A percentile compares a stretch with the other conserved stretches of the same genome.
Conservation (phyloP, 2,888 invertebrate genomes). For the Lumbricus terrestris region DNA sequence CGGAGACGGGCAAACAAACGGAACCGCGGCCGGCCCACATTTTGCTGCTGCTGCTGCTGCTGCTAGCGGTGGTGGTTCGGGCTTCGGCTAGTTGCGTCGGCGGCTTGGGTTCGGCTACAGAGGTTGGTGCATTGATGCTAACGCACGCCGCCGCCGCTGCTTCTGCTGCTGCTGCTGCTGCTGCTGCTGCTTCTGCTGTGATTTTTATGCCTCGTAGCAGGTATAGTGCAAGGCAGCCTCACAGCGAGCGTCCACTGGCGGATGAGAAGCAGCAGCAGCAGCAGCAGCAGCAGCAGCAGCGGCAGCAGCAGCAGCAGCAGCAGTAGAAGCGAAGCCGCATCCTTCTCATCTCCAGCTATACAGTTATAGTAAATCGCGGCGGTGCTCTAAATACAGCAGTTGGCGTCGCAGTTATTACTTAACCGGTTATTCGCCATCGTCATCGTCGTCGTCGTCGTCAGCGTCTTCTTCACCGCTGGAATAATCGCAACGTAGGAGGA, state of each 20-base stretch:
- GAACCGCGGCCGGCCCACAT: not conserved
- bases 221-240: not conserved
- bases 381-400: not conserved
- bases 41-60: not conserved
- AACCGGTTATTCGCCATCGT: not conserved
- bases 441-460: not conserved
- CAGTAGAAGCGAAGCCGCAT: too few relatives aligned
- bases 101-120: constrained; percentile 3
- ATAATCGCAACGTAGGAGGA: not conserved
- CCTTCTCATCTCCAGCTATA: not conserved
- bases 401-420: not conserved
- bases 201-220: not conserved
- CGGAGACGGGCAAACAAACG: not conserved
- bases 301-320: too few relatives aligned
- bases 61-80: not conserved
- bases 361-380: not conserved
- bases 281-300: not conserved
- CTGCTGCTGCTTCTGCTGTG: not conserved
- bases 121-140: not conserved
- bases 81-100: not conserved
- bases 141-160: not conserved
- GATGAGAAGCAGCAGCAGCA: too few relatives aligned
- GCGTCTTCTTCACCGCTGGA: not conserved
- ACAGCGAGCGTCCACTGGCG: not conserved
- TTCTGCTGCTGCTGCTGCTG: not conserved